These are phyloP conservation scores for Pissodes strobi DNA, from an alignment of 1,140 invertebrate species.

Conservation along the genomic window DNA sequence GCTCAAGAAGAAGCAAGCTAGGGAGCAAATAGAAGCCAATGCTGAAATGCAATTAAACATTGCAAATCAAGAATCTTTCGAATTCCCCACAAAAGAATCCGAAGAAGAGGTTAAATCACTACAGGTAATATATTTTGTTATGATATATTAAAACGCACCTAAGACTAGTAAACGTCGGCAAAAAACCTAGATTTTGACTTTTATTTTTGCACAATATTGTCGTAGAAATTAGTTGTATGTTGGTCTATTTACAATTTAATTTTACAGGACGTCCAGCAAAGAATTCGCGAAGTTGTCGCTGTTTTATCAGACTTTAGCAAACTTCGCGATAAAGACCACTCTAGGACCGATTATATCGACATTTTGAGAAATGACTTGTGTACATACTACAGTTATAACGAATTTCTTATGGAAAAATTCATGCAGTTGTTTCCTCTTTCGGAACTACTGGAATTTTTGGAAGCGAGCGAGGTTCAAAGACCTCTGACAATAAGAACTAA, in stretches of 20 bases:
- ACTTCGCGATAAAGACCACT: slow-evolving; percentile 73
- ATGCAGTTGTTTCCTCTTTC: slow-evolving; percentile 90
- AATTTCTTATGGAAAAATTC: slow-evolving; percentile 92
- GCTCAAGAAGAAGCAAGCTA: slow-evolving; percentile 73
- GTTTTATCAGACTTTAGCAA: slow-evolving; percentile 90
- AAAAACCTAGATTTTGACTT: too few relatives aligned
- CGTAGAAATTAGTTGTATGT: too few relatives aligned
- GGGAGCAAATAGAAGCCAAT: slow-evolving; percentile 75
- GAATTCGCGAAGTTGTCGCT: slow-evolving; percentile 87
- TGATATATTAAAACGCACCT: not conserved
- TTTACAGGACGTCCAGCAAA: slow-evolving; percentile 78
- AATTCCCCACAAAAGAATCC: slow-evolving; percentile 75
- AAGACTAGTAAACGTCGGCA: too few relatives aligned
- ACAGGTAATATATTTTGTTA: slow-evolving; percentile 57
- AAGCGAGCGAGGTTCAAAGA: slow-evolving; percentile 94
- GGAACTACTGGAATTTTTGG: slow-evolving; percentile 93
- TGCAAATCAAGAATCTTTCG: slow-evolving; percentile 73
- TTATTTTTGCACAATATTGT: too few relatives aligned
- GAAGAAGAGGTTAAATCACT: slow-evolving; percentile 73
- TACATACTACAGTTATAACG: slow-evolving; percentile 96
- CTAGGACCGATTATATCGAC: slow-evolving; percentile 80
- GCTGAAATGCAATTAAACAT: slow-evolving; percentile 80
- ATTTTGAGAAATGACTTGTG: slow-evolving; percentile 86
- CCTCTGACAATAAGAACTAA: slow-evolving; percentile 97
- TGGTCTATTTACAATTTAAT: too few relatives aligned